phyloP scores from a whole-genome alignment of 1,140 invertebrate species.

The Brachionus rotundiformis region DNA sequence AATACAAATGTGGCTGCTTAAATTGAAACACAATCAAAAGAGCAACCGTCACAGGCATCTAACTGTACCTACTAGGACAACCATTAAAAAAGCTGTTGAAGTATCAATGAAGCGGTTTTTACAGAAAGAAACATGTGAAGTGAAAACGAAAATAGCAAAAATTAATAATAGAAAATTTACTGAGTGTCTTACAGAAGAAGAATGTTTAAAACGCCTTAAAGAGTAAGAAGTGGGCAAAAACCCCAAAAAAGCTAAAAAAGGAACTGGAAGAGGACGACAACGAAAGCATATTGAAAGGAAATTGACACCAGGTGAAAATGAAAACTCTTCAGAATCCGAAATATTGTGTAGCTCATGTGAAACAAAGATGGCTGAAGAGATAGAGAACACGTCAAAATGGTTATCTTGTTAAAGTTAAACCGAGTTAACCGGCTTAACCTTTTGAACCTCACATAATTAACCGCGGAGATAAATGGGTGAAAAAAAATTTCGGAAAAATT shows the following conservation, averaged over 20 bases:
- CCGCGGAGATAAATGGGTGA: constrained; percentile 19
- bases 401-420: not conserved
- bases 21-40: not conserved
- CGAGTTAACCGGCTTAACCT: not conserved
- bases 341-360: not conserved
- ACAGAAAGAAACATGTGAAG: not conserved
- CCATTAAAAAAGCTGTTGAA: not conserved
- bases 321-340: constrained; percentile 9
- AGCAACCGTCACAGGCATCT: not conserved
- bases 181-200: not conserved
- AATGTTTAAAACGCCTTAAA: not conserved
- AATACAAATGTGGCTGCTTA: not conserved
- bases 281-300: not conserved
- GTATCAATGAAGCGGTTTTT: not conserved
- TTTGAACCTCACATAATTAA: constrained; percentile 4
- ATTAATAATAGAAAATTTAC: constrained; percentile 12
- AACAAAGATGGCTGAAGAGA: not conserved
- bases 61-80: not conserved
- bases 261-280: constrained; percentile 1
- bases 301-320: constrained; percentile 15
- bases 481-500: not conserved
- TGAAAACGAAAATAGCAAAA: not conserved
- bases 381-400: not conserved
- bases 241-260: not conserved
- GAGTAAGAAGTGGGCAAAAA: not conserved